These are phyloP conservation scores for Lepidocyrtinus sp. DNA, from an alignment of 2,888 invertebrate genomes.

Conservation along the genomic window DNA sequence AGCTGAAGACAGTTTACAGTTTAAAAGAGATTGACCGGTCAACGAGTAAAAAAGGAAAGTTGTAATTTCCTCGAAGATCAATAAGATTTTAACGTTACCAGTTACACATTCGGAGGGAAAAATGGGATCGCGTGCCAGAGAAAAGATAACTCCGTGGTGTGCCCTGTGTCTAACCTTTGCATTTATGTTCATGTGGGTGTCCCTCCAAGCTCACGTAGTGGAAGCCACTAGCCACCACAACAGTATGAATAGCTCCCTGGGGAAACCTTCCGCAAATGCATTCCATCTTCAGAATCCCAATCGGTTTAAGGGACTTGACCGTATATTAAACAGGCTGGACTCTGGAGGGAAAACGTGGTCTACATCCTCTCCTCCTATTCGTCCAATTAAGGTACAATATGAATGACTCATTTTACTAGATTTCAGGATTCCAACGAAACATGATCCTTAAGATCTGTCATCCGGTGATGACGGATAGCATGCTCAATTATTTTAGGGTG, in stretches of 20 bases:
- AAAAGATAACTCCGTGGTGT: too few relatives aligned
- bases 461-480: not conserved
- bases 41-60: too few relatives aligned
- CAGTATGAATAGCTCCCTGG: not conserved
- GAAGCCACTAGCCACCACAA: not conserved
- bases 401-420: not conserved
- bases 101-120: not conserved
- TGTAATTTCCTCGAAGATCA: too few relatives aligned
- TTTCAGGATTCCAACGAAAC: too few relatives aligned
- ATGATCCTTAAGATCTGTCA: too few relatives aligned
- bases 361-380: not conserved
- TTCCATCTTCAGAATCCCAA: too few relatives aligned
- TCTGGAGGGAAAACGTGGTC: constrained; percentile 21
- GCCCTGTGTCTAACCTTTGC: too few relatives aligned
- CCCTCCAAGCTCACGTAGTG: too few relatives aligned
- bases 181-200: too few relatives aligned
- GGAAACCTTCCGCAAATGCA: not conserved
- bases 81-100: too few relatives aligned
- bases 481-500: not conserved
- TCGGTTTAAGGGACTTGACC: constrained; percentile 66
- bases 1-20: too few relatives aligned
- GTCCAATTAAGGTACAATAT: not conserved
- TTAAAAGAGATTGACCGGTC: too few relatives aligned
- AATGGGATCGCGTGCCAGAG: not conserved
- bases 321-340: constrained; percentile 66